Base-by-base conservation (phyloP, 2,113 vertebrate genomes). In the Xyliphius kryptos region DNA sequence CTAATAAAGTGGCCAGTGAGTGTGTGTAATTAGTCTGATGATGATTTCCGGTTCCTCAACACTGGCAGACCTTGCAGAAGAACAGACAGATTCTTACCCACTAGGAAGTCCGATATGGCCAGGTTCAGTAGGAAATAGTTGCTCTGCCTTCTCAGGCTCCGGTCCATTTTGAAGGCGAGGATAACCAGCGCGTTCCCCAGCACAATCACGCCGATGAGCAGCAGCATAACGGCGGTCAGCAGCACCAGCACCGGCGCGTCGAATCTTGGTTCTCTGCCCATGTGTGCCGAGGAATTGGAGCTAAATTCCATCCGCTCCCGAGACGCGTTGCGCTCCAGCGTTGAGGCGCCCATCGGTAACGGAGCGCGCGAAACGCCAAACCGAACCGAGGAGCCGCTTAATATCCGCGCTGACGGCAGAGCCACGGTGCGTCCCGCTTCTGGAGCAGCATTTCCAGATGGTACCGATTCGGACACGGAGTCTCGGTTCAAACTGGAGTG, bases 51-150 rank as follows among this genome's bases (percentile, higher is more conserved):
- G n/a, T n/a, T n/a, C n/a, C n/a, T n/a, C n/a, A n/a, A n/a, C n/a
- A n/a, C n/a, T n/a, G n/a, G n/a, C n/a, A n/a, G n/a, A n/a, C n/a
- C n/a, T n/a, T n/a, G n/a, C n/a, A n/a, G n/a, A n/a, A n/a, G n/a
- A n/a, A n/a, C n/a, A n/a, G n/a, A n/a, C 43, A 7, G 6, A 3
- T 14, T 89, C 91, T 92, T 82, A 93, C 91, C 91, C 16, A 94
- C 90, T 20, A 92, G 88, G 78, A 96, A 93, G 83, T 96, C 92
- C 41, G 91, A 91, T 77, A 95, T 83, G 13, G 92, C 92, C 77
- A 96, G 84, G 71, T 97, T 97, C 48, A 92, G 74, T 43, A 93
- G 86, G 80, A 88, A 93, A 48, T 90, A 94, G 78, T 89, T 94
- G 67, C 89, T 92, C 47, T 85, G 85, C 55, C 84, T 90, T 66